Evolutionary conservation across 2,888 invertebrate species (phyloP), one percentile per base, ranked within the genome.

Genomic region (Callosobruchus maculatus): DNA sequence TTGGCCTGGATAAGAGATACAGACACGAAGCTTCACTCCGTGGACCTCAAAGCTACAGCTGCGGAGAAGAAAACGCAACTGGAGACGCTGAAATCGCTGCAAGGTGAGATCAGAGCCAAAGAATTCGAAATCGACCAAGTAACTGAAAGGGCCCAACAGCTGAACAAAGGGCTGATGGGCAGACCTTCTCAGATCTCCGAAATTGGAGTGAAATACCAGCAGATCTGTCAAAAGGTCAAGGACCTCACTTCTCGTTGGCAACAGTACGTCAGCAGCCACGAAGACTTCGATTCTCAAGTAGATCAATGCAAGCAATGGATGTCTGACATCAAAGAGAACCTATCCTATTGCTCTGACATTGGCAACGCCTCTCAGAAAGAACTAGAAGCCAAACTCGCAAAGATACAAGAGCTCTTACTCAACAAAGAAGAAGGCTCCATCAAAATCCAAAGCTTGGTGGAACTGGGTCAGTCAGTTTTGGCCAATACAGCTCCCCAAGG

Each of bases 111-210:
- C 0, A 91, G 95, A 70, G 96, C 96, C 2, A 96, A 96, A 83
- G 97, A 97, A 87, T 87, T 97, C 18, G 97, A 97, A 88, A 95
- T 97, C 74, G 97, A 98, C 82, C 93, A 94, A 72, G 94, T 98
- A 0, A 96, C 96, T 22, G 98, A 98, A 85, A 93, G 94, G 79
- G 95, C 96, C 0, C 97, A 98, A 84, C 91, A 94, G 77, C 87
- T 97, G 18, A 92, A 95, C 77, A 94, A 94, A 78, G 92, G 93
- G 18, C 87, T 93, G 20, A 91, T 93, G 73, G 92, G 93, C 2
- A 91, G 97, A 70, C 91, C 92, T 68, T 94, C 95, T 0, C 94
- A 95, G 84, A 93, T 97, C 70, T 95, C 96, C 0, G 97, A 98
- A 86, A 86, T 97, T n/a, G 95, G 95, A 13, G 91, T 95, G 1